Percentiles rank a stretch among this genome's conserved stretches.
These are phyloP conservation scores for Manduca sexta DNA, from an alignment of 1,140 invertebrate genomes.

Conservation along the genomic window DNA sequence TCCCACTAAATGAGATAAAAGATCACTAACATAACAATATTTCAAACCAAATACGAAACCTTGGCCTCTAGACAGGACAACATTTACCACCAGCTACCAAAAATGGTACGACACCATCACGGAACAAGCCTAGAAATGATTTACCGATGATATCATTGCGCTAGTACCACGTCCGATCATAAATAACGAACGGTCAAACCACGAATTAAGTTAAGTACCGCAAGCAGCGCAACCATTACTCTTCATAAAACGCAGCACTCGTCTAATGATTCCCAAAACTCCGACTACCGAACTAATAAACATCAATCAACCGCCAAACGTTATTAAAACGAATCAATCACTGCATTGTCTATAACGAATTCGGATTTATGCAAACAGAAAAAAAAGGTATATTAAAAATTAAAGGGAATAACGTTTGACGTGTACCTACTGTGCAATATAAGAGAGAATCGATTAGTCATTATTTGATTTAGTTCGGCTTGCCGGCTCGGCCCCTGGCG, in stretches of 20 bases:
- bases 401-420: slow-evolving; percentile 67
- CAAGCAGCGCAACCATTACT: slow-evolving; percentile 54
- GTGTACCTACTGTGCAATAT: slow-evolving; percentile 73
- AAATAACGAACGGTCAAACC: slow-evolving; percentile 47
- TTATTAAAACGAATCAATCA: slow-evolving; percentile 71
- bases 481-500: slow-evolving; percentile 49
- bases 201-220: slow-evolving; percentile 61
- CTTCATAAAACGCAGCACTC: slow-evolving; percentile 60
- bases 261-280: slow-evolving; percentile 68
- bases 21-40: no score
- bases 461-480: slow-evolving; percentile 72
- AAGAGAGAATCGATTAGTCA: slow-evolving; percentile 71
- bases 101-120: not conserved
- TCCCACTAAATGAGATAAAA: no score
- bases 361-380: slow-evolving; percentile 64
- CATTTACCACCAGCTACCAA: not conserved
- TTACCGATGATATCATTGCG: slow-evolving; percentile 43
- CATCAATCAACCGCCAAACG: slow-evolving; percentile 66
- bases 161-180: slow-evolving; percentile 41
- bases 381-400: slow-evolving; percentile 64
- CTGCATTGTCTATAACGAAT: slow-evolving; percentile 65
- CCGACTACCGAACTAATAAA: slow-evolving; percentile 71
- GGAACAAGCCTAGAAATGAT: not conserved
- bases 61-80: no score
- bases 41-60: no score